Evolutionary conservation across 2,888 invertebrate species (phyloP), one percentile per base, ranked within the genome.

Genomic region (Steinernema carpocapsae): DNA sequence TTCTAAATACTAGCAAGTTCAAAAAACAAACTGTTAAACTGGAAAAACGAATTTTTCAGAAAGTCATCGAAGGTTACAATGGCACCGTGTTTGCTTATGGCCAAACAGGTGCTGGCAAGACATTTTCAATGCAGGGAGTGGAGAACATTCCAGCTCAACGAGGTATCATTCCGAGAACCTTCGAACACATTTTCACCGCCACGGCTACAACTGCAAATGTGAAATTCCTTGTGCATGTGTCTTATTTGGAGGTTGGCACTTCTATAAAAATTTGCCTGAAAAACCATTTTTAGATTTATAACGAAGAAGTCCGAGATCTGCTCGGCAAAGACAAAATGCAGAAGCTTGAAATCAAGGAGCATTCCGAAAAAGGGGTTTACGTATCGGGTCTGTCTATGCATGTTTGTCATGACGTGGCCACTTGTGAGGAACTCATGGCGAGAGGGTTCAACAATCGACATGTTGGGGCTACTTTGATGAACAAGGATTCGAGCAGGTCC

Each of bases 1-100:
- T n/a, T n/a, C n/a, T n/a, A n/a, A n/a, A n/a, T n/a, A n/a, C n/a
- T n/a, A n/a, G n/a, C n/a, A n/a, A n/a, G n/a, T n/a, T n/a, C n/a
- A n/a, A n/a, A n/a, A n/a, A n/a, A n/a, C n/a, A n/a, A n/a, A n/a
- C n/a, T n/a, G n/a, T n/a, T n/a, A n/a, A n/a, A n/a, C n/a, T n/a
- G n/a, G n/a, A n/a, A n/a, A n/a, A n/a, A n/a, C n/a, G n/a, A n/a
- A n/a, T 14, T 48, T 81, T 85, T 19, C 88, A 92, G 91, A 93
- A 93, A 76, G 93, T 94, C 0, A 90, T 94, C 74, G 94, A 94
- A 86, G 94, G 94, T 0, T 94, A 94, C 90, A 95, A 94, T 89
- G 93, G 93, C 22, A 94, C 94, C 0, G 93, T 95, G 72, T 94
- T 95, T 88, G 94, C 94, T 0, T 95, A 95, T 87, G 94, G 94